phyloP scores from a whole-genome alignment of 1,140 invertebrate genomes.

The Drosophila pruinosa region DNA sequence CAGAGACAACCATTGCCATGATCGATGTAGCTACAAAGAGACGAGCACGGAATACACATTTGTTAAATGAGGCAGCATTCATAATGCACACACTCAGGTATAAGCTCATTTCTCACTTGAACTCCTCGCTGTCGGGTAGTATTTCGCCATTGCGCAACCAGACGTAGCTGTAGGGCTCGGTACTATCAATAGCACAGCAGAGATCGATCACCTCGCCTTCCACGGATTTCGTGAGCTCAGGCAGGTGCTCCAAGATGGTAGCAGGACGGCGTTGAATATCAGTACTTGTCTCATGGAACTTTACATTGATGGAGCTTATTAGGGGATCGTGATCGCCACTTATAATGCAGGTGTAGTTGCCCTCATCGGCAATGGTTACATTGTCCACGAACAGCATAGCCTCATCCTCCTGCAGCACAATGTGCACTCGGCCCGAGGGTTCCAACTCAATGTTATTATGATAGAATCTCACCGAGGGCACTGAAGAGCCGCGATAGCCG shows the following conservation, averaged over 20 bases:
- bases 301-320: constrained; percentile 57
- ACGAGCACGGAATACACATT: not conserved
- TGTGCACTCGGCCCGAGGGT: constrained; percentile 69
- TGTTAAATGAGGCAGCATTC: not conserved
- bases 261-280: constrained; percentile 29
- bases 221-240: constrained; percentile 81
- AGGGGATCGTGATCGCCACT: constrained; percentile 85
- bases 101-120: constrained; percentile 62
- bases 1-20: constrained; percentile 86
- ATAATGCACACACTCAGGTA: not conserved
- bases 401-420: constrained; percentile 60
- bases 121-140: constrained; percentile 87
- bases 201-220: constrained; percentile 87
- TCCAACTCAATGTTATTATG: constrained; percentile 84
- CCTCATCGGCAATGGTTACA: constrained; percentile 84
- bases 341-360: constrained; percentile 89
- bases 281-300: constrained; percentile 38
- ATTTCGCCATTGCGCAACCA: constrained; percentile 89
- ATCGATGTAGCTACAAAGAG: constrained; percentile 84
- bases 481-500: constrained; percentile 85
- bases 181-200: constrained; percentile 83
- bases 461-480: constrained; percentile 86
- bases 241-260: constrained; percentile 51
- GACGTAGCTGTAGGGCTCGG: constrained; percentile 86
- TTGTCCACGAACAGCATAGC: constrained; percentile 84